A percentile compares a stretch with the other conserved stretches of the same genome.
Evolutionary conservation across 2,888 invertebrate species (phyloP).

Genomic region (Eristalis arbustorum): DNA sequence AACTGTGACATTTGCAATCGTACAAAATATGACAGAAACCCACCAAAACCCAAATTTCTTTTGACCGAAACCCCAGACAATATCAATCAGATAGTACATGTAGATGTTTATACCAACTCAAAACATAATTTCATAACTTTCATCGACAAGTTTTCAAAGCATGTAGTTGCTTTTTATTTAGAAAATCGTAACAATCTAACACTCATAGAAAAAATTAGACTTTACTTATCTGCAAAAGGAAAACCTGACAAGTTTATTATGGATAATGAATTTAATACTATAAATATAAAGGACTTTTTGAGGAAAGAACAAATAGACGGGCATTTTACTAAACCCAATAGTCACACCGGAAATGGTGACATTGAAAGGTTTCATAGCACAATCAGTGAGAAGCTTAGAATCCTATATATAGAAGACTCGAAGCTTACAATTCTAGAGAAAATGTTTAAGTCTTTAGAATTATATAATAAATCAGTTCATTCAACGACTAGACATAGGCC

Average conservation of each 20-base stretch:
- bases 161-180: neutral
- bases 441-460: neutral
- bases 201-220: slow-evolving; percentile 5
- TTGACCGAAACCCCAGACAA: neutral
- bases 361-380: neutral
- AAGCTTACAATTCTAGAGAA: neutral
- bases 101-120: neutral
- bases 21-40: neutral
- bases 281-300: slow-evolving; percentile 11
- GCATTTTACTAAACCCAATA: too few species aligned
- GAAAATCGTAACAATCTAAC: slow-evolving; percentile 8
- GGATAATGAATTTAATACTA: slow-evolving; percentile 9
- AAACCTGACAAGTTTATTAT: neutral
- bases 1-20: neutral
- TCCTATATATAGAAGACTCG: neutral
- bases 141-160: slow-evolving; percentile 5
- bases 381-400: neutral
- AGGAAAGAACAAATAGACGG: slow-evolving; percentile 12
- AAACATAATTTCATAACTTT: slow-evolving; percentile 2
- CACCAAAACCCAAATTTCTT: neutral
- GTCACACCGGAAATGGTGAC: neutral
- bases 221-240: neutral
- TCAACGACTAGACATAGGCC: neutral
- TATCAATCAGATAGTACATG: neutral
- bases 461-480: neutral